Conservation (phyloP, 2,797 vertebrate genomes). For the Hydrophis major region DNA sequence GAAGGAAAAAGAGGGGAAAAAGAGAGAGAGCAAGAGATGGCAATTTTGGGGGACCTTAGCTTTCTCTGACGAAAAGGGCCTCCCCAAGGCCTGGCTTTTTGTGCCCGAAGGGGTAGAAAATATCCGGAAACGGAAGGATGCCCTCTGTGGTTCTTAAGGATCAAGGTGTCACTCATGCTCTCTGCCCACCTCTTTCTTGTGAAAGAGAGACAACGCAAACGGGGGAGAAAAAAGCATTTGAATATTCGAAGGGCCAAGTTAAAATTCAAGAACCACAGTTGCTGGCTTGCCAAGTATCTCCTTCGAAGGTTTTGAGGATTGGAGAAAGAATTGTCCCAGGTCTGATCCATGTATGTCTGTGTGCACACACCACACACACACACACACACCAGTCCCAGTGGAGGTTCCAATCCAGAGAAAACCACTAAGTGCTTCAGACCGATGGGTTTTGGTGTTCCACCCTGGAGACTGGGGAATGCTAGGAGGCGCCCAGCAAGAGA, state of each 20-base stretch:
- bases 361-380: too few relatives aligned
- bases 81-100: background rate
- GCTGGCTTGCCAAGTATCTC: background rate
- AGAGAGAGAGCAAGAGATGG: rapidly evolving
- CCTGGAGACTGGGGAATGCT: background rate
- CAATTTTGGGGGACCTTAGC: background rate
- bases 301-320: background rate
- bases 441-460: background rate
- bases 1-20: too few relatives aligned
- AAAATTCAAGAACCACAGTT: background rate
- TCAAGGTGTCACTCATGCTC: background rate
- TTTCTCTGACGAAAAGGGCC: background rate
- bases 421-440: background rate
- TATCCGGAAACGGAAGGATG: background rate
- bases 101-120: background rate
- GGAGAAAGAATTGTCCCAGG: background rate
- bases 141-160: background rate
- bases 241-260: background rate
- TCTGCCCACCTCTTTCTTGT: background rate
- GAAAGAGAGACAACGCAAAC: background rate
- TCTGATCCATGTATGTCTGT: background rate
- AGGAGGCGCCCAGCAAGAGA: background rate
- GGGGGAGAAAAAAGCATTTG: background rate
- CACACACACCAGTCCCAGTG: background rate
- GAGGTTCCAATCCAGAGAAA: background rate